Evolutionary conservation across 2,113 vertebrate species (phyloP), one percentile per base, ranked within the genome.

Genomic region (Acanthochromis polyacanthus): DNA sequence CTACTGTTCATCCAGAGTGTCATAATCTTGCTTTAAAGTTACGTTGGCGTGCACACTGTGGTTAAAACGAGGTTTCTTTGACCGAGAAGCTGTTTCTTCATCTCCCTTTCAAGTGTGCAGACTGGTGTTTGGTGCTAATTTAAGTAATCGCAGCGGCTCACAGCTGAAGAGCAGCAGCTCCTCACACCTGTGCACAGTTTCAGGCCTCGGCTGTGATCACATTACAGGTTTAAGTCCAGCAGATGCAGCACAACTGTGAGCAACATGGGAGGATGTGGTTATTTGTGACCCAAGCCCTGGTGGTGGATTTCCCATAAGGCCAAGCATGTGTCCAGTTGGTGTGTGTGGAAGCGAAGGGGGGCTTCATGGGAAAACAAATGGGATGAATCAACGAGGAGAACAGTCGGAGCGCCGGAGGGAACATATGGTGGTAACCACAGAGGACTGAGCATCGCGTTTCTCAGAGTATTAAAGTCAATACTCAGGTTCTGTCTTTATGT

Each of bases 321-420:
- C 16, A 11, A 76, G 68, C 83, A 46, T 78, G 59, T 25, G 67
- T 84, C 62, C 71, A 48, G 71, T 58, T 66, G 23, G 52, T 58
- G 57, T 22, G 59, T 23, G 70, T 32, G 69, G 3, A 53, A 3
- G 40, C 9, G 16, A n/a, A 4, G 8, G 56, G 53, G 38, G 77
- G 14, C 17, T 72, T 86, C 71, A 81, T 85, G 75, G 88, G 85
- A 69, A 77, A 88, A 82, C 81, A 89, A 89, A 90, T 83, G 78
- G 17, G 69, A 71, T 60, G 78, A 85, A 63, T 81, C 82, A 73
- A 36, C 75, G 73, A 63, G 45, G 59, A 28, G 78, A 58, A 72
- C 22, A 80, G 48, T 50, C 55, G 1, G 9, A 30, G 30, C 30
- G 6, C 30, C 30, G 30, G 30, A 67, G 56, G 64, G 53, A 82